A percentile compares a stretch with the other conserved stretches of the same genome.
These are phyloP conservation scores for Odontophorus gujanensis DNA, from an alignment of 2,113 vertebrate genomes.

Conservation along the genomic window DNA sequence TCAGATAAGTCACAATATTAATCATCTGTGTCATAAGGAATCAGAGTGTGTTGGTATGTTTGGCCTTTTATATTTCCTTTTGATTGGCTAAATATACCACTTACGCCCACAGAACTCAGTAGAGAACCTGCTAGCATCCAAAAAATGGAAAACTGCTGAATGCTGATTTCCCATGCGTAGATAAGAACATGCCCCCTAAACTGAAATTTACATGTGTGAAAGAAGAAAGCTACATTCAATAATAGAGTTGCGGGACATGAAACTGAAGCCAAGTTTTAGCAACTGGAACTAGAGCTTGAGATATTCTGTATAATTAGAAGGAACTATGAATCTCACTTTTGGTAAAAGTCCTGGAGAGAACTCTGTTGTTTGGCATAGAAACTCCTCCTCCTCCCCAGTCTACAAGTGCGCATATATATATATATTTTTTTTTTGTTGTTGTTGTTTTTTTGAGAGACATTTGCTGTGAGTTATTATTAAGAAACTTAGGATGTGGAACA, in stretches of 20 bases:
- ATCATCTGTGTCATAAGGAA: not conserved
- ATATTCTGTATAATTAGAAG: slow-evolving; percentile 9
- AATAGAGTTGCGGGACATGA: not conserved
- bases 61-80: not conserved
- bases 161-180: not conserved
- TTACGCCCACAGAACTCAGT: not conserved
- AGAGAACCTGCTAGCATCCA: not conserved
- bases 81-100: not conserved
- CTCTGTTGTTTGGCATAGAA: not conserved
- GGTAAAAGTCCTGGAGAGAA: not conserved
- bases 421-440: not conserved
- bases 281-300: not conserved
- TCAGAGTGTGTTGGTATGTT: not conserved
- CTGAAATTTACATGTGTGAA: slow-evolving; percentile 16
- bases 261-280: not conserved
- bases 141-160: slow-evolving; percentile 5
- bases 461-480: not conserved
- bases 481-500: not conserved
- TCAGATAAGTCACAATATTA: not conserved
- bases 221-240: slow-evolving; percentile 1
- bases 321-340: not conserved
- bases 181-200: not conserved
- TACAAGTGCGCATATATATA: not conserved
- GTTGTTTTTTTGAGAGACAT: not conserved
- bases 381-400: not conserved